A percentile compares a stretch with the other conserved stretches of the same genome.
Conservation (phyloP, 2,888 invertebrate species). For the Clusia tigrina region DNA sequence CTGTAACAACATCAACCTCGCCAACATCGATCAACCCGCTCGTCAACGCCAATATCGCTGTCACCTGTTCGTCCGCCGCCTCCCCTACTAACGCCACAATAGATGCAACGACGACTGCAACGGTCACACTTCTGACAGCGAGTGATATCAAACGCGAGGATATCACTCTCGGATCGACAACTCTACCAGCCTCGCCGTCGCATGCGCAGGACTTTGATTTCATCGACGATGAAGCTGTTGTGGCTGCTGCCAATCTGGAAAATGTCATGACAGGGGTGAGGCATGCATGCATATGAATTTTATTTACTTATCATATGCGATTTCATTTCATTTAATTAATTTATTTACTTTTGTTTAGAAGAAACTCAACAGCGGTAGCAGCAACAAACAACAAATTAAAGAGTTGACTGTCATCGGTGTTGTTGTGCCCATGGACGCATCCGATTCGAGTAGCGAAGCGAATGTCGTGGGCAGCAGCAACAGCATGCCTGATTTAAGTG, state of each 20-base stretch:
- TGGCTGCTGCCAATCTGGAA: constrained; percentile 52
- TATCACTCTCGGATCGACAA: constrained; percentile 43
- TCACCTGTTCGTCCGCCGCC: constrained; percentile 9
- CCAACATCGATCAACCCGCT: constrained; percentile 19
- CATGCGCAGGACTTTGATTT: constrained; percentile 45
- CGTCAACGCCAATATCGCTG: not conserved
- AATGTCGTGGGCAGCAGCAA: constrained; percentile 22
- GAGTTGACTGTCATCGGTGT: constrained; percentile 59
- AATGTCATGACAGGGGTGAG: constrained; percentile 58
- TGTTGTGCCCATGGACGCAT: constrained; percentile 60
- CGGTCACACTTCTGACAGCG: constrained; percentile 24
- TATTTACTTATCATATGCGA: not conserved
- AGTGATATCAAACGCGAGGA: constrained; percentile 46
- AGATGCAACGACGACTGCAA: constrained; percentile 29
- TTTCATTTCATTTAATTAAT: constrained; percentile 22
- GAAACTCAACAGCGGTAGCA: constrained; percentile 49
- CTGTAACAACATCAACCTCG: constrained; percentile 15
- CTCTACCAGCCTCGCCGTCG: constrained; percentile 30
- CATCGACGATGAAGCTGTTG: constrained; percentile 46
- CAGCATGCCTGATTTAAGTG: constrained; percentile 50
- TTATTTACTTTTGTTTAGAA: constrained; percentile 42
- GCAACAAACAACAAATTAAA: constrained; percentile 34
- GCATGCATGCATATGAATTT: too few species aligned
- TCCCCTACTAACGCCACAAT: constrained; percentile 12
- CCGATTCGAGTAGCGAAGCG: constrained; percentile 58